Conservation (phyloP, 2,113 vertebrate genomes). For the Lutjanus erythropterus region DNA sequence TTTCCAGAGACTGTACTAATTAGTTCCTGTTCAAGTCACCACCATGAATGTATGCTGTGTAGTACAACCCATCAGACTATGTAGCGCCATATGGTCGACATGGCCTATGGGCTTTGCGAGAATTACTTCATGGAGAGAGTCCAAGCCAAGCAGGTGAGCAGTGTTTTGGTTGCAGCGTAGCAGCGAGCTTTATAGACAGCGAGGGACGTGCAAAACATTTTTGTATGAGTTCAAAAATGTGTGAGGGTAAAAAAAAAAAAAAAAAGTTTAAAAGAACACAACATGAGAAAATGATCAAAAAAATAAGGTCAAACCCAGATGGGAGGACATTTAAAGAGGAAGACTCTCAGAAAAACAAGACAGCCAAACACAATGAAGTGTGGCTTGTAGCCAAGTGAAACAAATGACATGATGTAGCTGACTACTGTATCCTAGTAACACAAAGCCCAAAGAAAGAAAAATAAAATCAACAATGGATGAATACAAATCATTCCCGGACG, state of each 20-base stretch:
- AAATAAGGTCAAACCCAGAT: conserved; percentile 8
- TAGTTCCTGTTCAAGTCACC: conserved; percentile 68
- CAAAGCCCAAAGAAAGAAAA: conserved; percentile 28
- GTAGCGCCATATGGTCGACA: conserved; percentile 75
- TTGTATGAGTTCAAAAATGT: neutral
- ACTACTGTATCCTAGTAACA: conserved; percentile 62
- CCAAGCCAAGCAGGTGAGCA: conserved; percentile 67
- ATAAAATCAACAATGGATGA: conserved; percentile 49
- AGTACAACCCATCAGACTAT: conserved; percentile 68
- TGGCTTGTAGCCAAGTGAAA: conserved; percentile 62
- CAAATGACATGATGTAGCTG: conserved; percentile 49
- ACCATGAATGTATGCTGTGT: conserved; percentile 62
- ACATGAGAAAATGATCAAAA: neutral
- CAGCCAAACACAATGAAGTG: conserved; percentile 8
- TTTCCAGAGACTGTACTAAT: conserved; percentile 71
- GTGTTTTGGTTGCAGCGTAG: conserved; percentile 45
- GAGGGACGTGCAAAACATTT: neutral
- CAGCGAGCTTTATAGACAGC: conserved; percentile 9
- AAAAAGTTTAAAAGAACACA: neutral
- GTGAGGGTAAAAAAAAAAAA: neutral
- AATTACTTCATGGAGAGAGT: conserved; percentile 66
- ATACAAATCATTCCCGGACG: conserved; percentile 48
- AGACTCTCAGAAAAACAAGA: conserved; percentile 10
- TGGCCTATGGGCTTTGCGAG: conserved; percentile 73
- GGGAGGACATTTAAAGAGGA: conserved; percentile 8